These are phyloP conservation scores for Cynoglossus semilaevis DNA, from an alignment of 2,113 vertebrate species.

Conservation along the genomic window DNA sequence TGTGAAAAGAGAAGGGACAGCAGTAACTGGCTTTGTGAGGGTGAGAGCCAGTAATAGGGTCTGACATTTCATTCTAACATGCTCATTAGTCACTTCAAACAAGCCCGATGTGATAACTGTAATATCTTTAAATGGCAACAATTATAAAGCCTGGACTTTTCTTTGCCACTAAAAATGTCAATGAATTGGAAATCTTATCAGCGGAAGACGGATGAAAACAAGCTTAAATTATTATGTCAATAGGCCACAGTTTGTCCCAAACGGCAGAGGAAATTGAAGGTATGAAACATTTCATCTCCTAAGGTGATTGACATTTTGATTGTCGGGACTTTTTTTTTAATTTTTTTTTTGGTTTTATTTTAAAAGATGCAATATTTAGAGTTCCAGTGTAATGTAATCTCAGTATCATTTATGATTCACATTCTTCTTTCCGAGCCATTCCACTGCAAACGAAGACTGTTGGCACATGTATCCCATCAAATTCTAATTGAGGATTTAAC, in stretches of 20 bases:
- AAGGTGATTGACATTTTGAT: no score
- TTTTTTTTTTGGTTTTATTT: no score
- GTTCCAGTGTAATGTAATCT: no score
- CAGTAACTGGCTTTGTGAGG: slow-evolving; percentile 23
- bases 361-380: no score
- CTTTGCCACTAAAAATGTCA: slow-evolving; percentile 59
- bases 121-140: slow-evolving; percentile 70
- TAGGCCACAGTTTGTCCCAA: slow-evolving; percentile 15
- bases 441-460: not conserved
- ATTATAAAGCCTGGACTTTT: slow-evolving; percentile 56
- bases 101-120: slow-evolving; percentile 52
- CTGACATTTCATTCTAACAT: slow-evolving; percentile 72
- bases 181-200: slow-evolving; percentile 49
- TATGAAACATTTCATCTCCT: no score
- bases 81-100: slow-evolving; percentile 55
- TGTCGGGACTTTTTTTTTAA: no score
- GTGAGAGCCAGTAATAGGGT: slow-evolving; percentile 48
- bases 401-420: no score
- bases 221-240: slow-evolving; percentile 48
- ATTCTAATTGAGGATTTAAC: not conserved
- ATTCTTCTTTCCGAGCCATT: no score
- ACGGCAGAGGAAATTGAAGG: no score
- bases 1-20: slow-evolving; percentile 7
- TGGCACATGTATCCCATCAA: not conserved
- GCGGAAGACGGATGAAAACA: slow-evolving; percentile 25